A percentile compares a stretch with the other conserved stretches of the same genome.
Evolutionary conservation across 2,888 invertebrate genomes (phyloP).

Genomic region (Drymonia ruficornis): DNA sequence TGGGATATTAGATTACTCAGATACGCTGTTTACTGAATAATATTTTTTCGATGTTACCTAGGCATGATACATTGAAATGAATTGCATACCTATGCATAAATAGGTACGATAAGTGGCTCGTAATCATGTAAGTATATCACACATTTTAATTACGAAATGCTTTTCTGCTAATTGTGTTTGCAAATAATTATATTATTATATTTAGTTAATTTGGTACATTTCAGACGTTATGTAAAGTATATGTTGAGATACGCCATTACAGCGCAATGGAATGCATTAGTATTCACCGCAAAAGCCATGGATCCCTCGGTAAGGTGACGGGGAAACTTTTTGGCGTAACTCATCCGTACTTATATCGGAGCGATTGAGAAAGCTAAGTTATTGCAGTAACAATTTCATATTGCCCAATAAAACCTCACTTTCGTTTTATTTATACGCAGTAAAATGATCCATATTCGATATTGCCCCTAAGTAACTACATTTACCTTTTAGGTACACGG

Average conservation of each 20-base stretch:
- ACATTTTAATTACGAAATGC: too few relatives aligned
- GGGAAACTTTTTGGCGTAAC: slow-evolving; percentile 69
- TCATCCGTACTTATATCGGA: slow-evolving; percentile 78
- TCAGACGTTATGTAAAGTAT: not conserved
- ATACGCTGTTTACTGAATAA: too few relatives aligned
- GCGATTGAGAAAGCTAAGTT: slow-evolving; percentile 77
- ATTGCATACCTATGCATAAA: too few relatives aligned
- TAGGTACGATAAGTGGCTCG: too few relatives aligned
- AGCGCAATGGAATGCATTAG: slow-evolving; percentile 58
- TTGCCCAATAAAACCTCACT: slow-evolving; percentile 81
- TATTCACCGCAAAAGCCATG: slow-evolving; percentile 58
- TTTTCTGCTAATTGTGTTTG: too few relatives aligned
- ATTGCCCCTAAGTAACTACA: slow-evolving; percentile 62
- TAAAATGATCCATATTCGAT: slow-evolving; percentile 80
- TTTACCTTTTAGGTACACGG: slow-evolving; percentile 30
- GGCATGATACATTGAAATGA: too few relatives aligned
- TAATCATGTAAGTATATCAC: too few relatives aligned
- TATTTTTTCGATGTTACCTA: too few relatives aligned
- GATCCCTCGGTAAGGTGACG: slow-evolving; percentile 51
- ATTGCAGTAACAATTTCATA: slow-evolving; percentile 80
- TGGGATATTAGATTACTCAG: too few relatives aligned
- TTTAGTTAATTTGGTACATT: not conserved
- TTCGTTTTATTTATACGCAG: slow-evolving; percentile 80
- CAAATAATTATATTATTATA: too few relatives aligned
- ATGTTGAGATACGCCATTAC: not conserved